A percentile compares a stretch with the other conserved stretches of the same genome.
These are phyloP conservation scores for Nasonia giraulti DNA, from an alignment of 1,140 invertebrate genomes.

Conservation along the genomic window DNA sequence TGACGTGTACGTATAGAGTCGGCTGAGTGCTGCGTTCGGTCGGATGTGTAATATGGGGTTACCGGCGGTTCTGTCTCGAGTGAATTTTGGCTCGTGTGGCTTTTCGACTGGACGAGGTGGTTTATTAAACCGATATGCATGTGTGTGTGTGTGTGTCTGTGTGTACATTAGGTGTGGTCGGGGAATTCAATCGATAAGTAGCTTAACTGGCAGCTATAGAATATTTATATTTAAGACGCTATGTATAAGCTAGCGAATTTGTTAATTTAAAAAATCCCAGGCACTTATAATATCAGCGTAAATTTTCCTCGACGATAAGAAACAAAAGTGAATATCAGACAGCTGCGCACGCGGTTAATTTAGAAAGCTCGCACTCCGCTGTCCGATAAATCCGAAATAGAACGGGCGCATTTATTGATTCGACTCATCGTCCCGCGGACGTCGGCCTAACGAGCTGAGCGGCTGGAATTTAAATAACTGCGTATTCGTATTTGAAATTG, in stretches of 20 bases:
- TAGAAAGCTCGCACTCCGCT: background rate
- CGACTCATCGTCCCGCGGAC: background rate
- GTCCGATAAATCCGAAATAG: constrained; percentile 19
- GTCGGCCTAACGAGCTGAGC: background rate
- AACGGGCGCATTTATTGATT: constrained; percentile 3
- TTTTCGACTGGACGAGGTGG: too few species aligned
- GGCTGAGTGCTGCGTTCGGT: too few species aligned
- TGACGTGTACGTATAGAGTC: background rate
- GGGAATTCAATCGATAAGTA: too few species aligned
- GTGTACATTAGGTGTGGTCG: too few species aligned
- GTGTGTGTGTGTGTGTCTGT: too few species aligned
- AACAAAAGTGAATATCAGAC: background rate
- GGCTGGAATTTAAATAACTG: constrained; percentile 12
- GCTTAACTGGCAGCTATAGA: too few species aligned
- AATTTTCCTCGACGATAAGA: background rate
- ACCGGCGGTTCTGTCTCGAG: too few species aligned
- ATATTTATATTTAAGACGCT: too few species aligned
- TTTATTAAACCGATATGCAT: too few species aligned
- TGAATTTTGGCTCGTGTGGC: background rate
- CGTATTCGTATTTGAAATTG: background rate
- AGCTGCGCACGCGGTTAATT: background rate
- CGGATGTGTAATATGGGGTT: background rate
- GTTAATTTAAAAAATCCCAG: too few species aligned
- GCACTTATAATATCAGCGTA: too few species aligned
- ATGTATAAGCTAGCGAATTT: too few species aligned